Evolutionary conservation across 2,797 vertebrate genomes (phyloP).

Genomic region (Aythya fuligula): DNA sequence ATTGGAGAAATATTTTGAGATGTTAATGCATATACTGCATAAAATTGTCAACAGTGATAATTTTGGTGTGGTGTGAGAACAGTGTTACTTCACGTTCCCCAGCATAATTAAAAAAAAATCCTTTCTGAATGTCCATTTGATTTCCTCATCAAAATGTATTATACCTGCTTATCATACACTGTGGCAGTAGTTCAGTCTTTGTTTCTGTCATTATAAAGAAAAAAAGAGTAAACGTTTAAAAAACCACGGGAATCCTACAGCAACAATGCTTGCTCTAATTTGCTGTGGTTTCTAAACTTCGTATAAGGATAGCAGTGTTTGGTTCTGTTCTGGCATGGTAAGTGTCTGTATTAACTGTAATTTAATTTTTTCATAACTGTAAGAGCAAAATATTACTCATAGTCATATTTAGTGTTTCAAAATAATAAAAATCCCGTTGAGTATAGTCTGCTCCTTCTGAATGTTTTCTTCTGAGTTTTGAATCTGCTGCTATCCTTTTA

Average conservation of each 20-base stretch:
- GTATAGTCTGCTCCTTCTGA: neutral
- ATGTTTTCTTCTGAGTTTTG: neutral
- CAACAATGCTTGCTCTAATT: fast-evolving
- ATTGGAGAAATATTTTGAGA: neutral
- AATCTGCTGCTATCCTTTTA: neutral
- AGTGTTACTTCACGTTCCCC: neutral
- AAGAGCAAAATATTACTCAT: neutral
- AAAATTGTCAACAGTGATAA: neutral
- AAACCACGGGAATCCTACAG: neutral
- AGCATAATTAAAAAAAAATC: neutral
- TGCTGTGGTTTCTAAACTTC: neutral
- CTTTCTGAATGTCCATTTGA: neutral
- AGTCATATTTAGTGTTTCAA: neutral
- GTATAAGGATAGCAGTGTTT: neutral
- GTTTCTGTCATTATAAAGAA: neutral
- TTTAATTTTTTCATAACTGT: neutral
- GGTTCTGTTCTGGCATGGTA: neutral
- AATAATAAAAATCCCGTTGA: neutral
- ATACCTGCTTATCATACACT: fast-evolving
- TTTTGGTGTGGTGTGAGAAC: neutral
- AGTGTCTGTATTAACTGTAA: neutral
- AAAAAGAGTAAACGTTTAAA: too few species aligned
- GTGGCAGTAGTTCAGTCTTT: neutral
- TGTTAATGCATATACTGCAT: neutral
- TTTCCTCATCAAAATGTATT: neutral